A percentile compares a stretch with the other conserved stretches of the same genome.
phyloP scores from a whole-genome alignment of 2,113 vertebrate species.

The Meriones unguiculatus region DNA sequence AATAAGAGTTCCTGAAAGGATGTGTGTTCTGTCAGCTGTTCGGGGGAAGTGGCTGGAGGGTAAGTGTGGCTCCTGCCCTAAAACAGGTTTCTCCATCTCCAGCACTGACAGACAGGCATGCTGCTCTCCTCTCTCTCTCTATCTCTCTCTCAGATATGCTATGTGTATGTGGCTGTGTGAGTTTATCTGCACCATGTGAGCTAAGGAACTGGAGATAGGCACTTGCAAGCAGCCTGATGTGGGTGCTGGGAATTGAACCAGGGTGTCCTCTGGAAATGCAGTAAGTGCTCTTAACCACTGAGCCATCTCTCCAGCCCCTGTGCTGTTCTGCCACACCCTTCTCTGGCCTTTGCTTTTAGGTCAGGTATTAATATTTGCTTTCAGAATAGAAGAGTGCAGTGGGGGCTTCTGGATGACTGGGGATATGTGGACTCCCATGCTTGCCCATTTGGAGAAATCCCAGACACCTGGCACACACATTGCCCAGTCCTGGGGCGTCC shows the following conservation, averaged over 20 bases:
- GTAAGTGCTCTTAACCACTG: neutral
- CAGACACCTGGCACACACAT: neutral
- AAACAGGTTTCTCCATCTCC: neutral
- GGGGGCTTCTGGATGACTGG: neutral
- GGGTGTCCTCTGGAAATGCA: neutral
- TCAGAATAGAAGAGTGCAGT: neutral
- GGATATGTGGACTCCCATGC: neutral
- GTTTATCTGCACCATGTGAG: neutral
- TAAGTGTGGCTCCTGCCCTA: neutral
- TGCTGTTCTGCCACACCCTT: neutral
- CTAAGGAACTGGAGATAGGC: neutral
- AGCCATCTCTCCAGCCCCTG: neutral
- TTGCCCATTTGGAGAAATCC: neutral
- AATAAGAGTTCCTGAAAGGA: neutral
- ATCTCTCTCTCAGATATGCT: neutral
- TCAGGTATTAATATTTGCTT: constrained; percentile 30
- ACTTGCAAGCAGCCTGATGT: neutral
- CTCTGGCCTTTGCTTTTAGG: constrained; percentile 38
- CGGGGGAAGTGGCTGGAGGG: neutral
- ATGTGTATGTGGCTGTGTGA: neutral
- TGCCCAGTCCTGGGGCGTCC: neutral
- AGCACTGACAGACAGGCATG: neutral
- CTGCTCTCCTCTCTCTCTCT: neutral
- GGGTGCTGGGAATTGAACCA: neutral
- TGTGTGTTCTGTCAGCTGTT: neutral